phyloP scores from a whole-genome alignment of 1,140 invertebrate genomes.

The Penaeus indicus region DNA sequence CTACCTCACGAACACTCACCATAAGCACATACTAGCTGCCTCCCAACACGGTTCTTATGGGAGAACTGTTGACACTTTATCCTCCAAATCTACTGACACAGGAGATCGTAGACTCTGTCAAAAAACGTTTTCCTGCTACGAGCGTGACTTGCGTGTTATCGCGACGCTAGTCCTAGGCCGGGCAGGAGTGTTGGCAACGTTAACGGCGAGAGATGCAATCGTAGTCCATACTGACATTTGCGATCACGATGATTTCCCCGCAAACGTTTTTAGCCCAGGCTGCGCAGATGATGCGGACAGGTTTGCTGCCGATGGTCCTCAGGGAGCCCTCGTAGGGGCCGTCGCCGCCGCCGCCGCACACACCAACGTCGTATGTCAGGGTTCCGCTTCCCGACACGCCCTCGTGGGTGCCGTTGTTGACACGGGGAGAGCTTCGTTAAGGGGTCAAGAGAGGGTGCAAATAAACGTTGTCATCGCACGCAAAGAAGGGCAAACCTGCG shows the following conservation, averaged over 20 bases:
- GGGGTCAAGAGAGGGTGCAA: constrained; percentile 29
- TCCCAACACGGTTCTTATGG: neutral
- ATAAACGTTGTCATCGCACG: constrained; percentile 61
- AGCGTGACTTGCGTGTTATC: too few species aligned
- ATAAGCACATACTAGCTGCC: neutral
- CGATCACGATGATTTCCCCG: neutral
- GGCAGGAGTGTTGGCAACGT: neutral
- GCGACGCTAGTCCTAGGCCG: too few species aligned
- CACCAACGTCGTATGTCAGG: too few species aligned
- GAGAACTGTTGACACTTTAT: constrained; percentile 10
- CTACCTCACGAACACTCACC: constrained; percentile 2
- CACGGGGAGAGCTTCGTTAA: neutral
- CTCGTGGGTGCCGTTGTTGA: constrained; percentile 13
- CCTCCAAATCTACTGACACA: constrained; percentile 11
- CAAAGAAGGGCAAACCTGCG: constrained; percentile 52
- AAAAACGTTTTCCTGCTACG: too few species aligned
- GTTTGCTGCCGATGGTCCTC: neutral
- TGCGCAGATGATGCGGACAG: neutral
- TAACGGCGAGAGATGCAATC: neutral
- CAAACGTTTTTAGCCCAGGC: constrained; percentile 2
- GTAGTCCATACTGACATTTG: neutral
- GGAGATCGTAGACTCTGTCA: neutral
- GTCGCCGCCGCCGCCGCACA: too few species aligned
- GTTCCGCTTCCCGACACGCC: neutral
- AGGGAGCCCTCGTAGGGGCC: too few species aligned